Evolutionary conservation across 1,140 invertebrate genomes (phyloP).

Genomic region (Lasaia peninsularis): DNA sequence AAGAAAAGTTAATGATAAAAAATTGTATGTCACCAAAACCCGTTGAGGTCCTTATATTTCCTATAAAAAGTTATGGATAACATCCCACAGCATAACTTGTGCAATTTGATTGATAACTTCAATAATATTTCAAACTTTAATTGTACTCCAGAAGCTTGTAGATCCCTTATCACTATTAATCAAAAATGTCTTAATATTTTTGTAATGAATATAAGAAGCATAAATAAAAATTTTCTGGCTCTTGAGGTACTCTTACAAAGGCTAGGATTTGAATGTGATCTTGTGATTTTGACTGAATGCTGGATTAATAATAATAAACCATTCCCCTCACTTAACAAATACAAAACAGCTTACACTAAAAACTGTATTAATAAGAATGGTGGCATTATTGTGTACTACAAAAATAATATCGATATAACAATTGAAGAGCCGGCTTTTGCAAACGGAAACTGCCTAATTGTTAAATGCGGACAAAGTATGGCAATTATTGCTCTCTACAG

Average conservation of each 20-base stretch:
- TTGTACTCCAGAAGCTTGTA: neutral
- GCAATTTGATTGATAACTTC: conserved; percentile 2
- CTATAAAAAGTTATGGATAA: neutral
- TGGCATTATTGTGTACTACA: conserved; percentile 3
- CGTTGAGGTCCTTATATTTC: neutral
- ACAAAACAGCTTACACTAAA: conserved; percentile 4
- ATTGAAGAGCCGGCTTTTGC: neutral
- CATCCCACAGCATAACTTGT: neutral
- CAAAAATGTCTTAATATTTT: conserved; percentile 6
- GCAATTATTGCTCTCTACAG: conserved; percentile 13
- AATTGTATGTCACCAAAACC: too few species aligned
- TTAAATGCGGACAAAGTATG: neutral
- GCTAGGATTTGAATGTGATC: neutral
- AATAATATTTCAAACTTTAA: neutral
- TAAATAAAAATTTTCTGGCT: conserved; percentile 10
- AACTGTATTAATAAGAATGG: conserved; percentile 16
- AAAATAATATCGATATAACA: neutral
- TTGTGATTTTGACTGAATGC: conserved; percentile 16
- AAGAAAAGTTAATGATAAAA: too few species aligned
- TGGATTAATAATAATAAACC: conserved; percentile 14
- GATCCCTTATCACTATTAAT: neutral
- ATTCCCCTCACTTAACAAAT: neutral
- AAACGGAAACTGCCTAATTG: conserved; percentile 4
- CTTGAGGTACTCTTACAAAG: conserved; percentile 10
- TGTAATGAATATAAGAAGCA: conserved; percentile 13